These are phyloP conservation scores for Galerucella calmariensis DNA, from an alignment of 2,888 invertebrate genomes.

Conservation along the genomic window DNA sequence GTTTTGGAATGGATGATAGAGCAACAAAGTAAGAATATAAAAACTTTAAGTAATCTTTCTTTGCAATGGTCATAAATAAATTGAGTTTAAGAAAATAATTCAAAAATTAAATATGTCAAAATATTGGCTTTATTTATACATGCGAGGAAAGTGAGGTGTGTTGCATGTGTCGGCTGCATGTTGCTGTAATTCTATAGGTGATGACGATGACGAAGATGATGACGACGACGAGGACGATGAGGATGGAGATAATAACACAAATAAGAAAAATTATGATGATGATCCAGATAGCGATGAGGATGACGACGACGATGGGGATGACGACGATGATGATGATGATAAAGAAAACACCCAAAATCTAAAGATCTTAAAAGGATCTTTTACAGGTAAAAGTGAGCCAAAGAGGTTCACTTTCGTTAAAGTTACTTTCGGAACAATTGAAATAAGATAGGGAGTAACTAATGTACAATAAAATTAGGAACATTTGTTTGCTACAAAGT, in stretches of 20 bases:
- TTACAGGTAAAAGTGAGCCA: constrained; percentile 64
- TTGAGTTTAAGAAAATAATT: constrained; percentile 45
- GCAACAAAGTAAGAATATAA: constrained; percentile 93
- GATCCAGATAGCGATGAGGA: constrained; percentile 66
- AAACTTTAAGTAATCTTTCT: constrained; percentile 57
- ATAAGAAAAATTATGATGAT: constrained; percentile 65
- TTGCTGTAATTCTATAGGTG: constrained; percentile 64
- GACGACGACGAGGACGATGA: constrained; percentile 63
- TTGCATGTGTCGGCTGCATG: constrained; percentile 63
- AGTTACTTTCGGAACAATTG: constrained; percentile 28
- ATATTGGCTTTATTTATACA: constrained; percentile 43
- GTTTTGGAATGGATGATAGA: constrained; percentile 95
- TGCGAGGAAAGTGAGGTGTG: constrained; percentile 49
- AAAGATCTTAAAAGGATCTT: constrained; percentile 57
- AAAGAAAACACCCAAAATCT: constrained; percentile 62
- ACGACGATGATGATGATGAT: constrained; percentile 64
- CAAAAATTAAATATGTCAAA: constrained; percentile 7
- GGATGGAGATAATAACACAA: constrained; percentile 66
- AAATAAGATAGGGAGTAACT: constrained; percentile 28
- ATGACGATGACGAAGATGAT: constrained; percentile 56
- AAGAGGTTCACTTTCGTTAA: constrained; percentile 40
- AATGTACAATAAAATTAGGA: no score
- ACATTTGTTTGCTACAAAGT: no score
- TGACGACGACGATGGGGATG: constrained; percentile 67
- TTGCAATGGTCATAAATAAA: constrained; percentile 32